Evolutionary conservation across 2,888 invertebrate genomes (phyloP), one percentile per base, ranked within the genome.

Genomic region (Drosophila mimetica): DNA sequence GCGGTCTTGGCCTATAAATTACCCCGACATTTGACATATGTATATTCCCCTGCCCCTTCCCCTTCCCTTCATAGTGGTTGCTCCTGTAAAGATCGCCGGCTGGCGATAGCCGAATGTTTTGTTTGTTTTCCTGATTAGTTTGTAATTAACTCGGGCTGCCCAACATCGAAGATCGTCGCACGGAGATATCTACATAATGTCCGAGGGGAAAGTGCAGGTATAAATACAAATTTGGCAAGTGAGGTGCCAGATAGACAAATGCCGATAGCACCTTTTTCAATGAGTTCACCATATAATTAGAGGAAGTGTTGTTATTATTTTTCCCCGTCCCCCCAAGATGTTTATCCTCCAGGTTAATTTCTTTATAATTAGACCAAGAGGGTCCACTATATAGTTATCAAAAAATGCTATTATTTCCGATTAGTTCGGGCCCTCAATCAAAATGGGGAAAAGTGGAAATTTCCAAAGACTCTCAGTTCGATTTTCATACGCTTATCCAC

Each of bases 321-420:
- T 11, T 6, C 30, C 52, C 54, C 22, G 1, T 55, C 32, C 39
- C 46, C 18, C 46, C 25, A 50, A 57, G 80, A 87, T 87, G 60
- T 63, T 78, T 88, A 89, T 89, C 89, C 63, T 25, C 14, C 36
- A 88, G 88, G 83, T 86, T 89, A 89, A 89, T 90, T 89, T 78
- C 80, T 77, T 87, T 87, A 89, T 87, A 87, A 87, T 87, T 86
- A 79, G 57, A 32, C 63, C 46, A 51, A 28, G 50, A 52, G 53
- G 34, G 20, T 7, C 32, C 20, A 16, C 18, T 30, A 76, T 74
- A 59, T 34, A 79, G 71, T 61, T 85, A 85, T 82, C 71, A 79
- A 61, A 44, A 54, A 53, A 20, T 51, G 39, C 8, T 34, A 69
- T 69, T 59, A 51, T 57, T 71, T 74, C 42, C 51, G 78, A 80